Base-by-base conservation (phyloP, 2,113 vertebrate species). In the Fulmarus glacialis region DNA sequence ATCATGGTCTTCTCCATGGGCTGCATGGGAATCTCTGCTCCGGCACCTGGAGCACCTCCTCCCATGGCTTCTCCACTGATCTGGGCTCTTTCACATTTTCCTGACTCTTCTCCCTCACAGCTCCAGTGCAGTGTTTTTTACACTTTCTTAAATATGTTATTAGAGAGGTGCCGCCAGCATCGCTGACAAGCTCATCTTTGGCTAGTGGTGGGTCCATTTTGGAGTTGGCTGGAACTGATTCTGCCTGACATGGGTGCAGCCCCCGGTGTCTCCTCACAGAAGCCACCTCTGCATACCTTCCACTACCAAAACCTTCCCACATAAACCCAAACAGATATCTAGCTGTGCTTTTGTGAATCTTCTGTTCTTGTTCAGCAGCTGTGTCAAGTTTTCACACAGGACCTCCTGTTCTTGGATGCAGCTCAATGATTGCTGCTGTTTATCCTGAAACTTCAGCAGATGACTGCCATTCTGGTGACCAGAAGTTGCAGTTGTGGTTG, bases 241-340 rank as follows among this genome's bases (percentile, higher is more conserved):
- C 43, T 63, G 26, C 47, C 63, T 43, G 42, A 71, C 5, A 36
- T 1, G 2, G 2, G 8, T 4, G 4, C 26, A 77, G 11, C 5
- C 40, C 20, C 27, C 21, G 6, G 3, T 48, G 12, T 43, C 36
- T 88, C 58, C n/a, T 79, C 32, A 82, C 32, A 88, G 42, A 66
- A 82, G 4, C 3, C 23, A 52, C 4, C 2, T 30, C 2, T 36
- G 24, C 20, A 68, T 10, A 19, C 0, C 14, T 3, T 7, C 17
- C 27, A 23, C 36, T 32, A 56, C 26, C 13, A 79, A 71, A 82
- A 62, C 6, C 8, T 67, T 59, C 24, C 22, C 29, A 34, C 12
- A 8, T 43, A 47, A 75, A 72, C 8, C 6, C 2, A 79, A 9
- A 20, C 5, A 45, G 11, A 15, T 24, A 22, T 12, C 10, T 32